phyloP scores from a whole-genome alignment of 1,140 invertebrate genomes.

The Mycetomoellerius zeteki region DNA sequence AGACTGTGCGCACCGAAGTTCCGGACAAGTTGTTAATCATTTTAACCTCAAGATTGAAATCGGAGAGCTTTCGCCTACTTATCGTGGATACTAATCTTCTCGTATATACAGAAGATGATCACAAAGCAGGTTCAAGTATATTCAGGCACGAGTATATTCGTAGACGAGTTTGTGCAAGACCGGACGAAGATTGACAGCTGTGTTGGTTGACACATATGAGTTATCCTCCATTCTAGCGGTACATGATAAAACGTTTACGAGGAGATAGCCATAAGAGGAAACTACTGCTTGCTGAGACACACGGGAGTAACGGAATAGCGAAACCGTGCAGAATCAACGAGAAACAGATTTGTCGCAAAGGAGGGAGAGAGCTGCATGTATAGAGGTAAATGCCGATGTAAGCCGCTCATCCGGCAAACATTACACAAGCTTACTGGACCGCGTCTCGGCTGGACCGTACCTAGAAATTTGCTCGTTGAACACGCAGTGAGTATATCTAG shows the following conservation, averaged over 20 bases:
- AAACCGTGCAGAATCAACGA: slow-evolving; percentile 7
- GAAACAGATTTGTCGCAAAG: slow-evolving; percentile 69
- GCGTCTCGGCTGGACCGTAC: slow-evolving; percentile 68
- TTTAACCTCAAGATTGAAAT: slow-evolving; percentile 16
- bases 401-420: slow-evolving; percentile 81
- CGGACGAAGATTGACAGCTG: background rate
- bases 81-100: slow-evolving; percentile 14
- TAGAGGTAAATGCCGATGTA: slow-evolving; percentile 80
- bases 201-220: background rate
- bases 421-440: slow-evolving; percentile 79
- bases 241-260: slow-evolving; percentile 32
- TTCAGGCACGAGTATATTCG: background rate
- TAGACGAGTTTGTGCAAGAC: background rate
- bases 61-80: slow-evolving; percentile 26
- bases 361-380: slow-evolving; percentile 69
- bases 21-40: slow-evolving; percentile 5
- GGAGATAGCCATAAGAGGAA: background rate
- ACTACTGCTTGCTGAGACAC: background rate
- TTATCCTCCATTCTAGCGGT: background rate
- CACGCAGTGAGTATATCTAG: slow-evolving; percentile 67
- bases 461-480: slow-evolving; percentile 77
- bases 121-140: background rate
- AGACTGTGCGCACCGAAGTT: background rate
- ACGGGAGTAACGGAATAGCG: background rate
- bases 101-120: background rate